phyloP scores from a whole-genome alignment of 2,113 vertebrate genomes.

The Lepus americanus region DNA sequence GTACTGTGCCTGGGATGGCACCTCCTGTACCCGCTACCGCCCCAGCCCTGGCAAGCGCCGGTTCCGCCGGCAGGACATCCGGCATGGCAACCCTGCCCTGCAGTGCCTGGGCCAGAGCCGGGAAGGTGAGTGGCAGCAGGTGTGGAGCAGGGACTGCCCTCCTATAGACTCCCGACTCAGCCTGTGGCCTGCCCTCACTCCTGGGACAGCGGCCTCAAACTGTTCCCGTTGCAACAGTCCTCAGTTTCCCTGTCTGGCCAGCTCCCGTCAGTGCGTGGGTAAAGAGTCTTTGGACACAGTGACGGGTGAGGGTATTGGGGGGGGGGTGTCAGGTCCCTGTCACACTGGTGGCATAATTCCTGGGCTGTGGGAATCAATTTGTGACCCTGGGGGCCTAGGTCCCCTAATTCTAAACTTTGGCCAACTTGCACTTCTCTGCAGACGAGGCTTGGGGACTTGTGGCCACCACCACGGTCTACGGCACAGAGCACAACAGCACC shows the following conservation, averaged over 20 bases:
- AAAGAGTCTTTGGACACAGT: not conserved
- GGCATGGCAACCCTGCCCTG: slow-evolving; percentile 91
- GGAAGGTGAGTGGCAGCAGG: slow-evolving; percentile 87
- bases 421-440: slow-evolving; percentile 63
- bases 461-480: slow-evolving; percentile 91
- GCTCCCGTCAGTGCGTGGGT: not conserved
- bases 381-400: not conserved
- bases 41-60: slow-evolving; percentile 91
- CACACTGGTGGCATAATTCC: not conserved
- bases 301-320: not conserved
- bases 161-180: too few species aligned
- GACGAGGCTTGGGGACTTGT: slow-evolving; percentile 88
- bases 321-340: not conserved
- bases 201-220: not conserved
- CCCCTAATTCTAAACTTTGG: not conserved
- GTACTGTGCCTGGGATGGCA: slow-evolving; percentile 96
- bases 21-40: slow-evolving; percentile 89
- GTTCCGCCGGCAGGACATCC: slow-evolving; percentile 92
- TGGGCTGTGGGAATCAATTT: not conserved
- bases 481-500: slow-evolving; percentile 95
- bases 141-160: not conserved
- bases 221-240: not conserved
- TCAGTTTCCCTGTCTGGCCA: not conserved
- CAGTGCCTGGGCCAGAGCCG: slow-evolving; percentile 95
- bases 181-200: not conserved